A percentile compares a stretch with the other conserved stretches of the same genome.
phyloP scores from a whole-genome alignment of 2,113 vertebrate species.

The Bujurquina vittata region DNA sequence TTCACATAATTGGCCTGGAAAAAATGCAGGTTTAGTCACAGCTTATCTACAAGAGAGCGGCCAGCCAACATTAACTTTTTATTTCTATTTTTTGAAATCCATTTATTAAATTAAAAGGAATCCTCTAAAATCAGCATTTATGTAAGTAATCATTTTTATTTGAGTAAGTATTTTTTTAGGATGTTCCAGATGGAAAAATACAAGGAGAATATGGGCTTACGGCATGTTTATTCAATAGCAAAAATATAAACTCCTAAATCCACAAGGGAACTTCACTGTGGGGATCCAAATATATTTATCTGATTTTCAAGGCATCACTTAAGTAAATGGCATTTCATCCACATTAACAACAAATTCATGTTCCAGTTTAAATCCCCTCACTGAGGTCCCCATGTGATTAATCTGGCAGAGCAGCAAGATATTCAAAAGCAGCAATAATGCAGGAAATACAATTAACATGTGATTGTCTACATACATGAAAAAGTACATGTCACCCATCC shows the following conservation, averaged over 20 bases:
- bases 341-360: not conserved
- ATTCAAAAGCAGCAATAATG: conserved; percentile 7
- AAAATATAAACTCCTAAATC: conserved; percentile 40
- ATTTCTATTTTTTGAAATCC: not conserved
- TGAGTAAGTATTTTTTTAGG: not conserved
- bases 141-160: not conserved
- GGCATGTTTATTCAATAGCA: conserved; percentile 35
- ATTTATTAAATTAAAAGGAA: not conserved
- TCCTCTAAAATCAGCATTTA: not conserved
- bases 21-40: not conserved
- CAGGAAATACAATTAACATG: not conserved
- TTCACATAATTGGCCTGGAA: not conserved
- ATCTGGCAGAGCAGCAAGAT: not conserved
- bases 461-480: conserved; percentile 24
- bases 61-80: not conserved
- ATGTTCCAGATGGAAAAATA: not conserved
- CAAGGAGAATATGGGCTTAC: not conserved
- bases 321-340: not conserved
- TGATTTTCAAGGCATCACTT: not conserved
- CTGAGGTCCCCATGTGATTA: not conserved
- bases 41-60: not conserved
- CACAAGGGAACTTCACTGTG: not conserved
- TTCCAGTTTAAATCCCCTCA: not conserved
- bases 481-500: not conserved
- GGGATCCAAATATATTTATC: not conserved